Percentiles rank a stretch among this genome's conserved stretches.
These are phyloP conservation scores for Congeria kusceri DNA, from an alignment of 2,888 invertebrate genomes.

Conservation along the genomic window DNA sequence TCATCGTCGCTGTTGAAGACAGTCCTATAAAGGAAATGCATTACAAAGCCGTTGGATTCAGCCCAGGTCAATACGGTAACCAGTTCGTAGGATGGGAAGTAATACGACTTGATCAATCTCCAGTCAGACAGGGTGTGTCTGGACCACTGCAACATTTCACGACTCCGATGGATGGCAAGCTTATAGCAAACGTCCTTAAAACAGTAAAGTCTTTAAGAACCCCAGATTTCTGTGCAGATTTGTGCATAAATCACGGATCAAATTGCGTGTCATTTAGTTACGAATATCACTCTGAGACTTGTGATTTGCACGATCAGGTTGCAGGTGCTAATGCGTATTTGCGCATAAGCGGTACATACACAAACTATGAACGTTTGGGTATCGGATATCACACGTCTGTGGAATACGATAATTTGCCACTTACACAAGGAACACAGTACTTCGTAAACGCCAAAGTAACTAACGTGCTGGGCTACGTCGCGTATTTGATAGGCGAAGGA, in stretches of 20 bases:
- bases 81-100: conserved; percentile 66
- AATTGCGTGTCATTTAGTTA: conserved; percentile 75
- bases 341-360: conserved; percentile 66
- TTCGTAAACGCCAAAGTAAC: conserved; percentile 68
- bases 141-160: conserved; percentile 61
- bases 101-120: conserved; percentile 50
- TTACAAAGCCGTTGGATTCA: conserved; percentile 67
- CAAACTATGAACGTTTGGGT: conserved; percentile 70
- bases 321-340: conserved; percentile 67
- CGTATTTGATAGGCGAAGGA: conserved; percentile 62
- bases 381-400: conserved; percentile 65
- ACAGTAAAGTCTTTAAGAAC: conserved; percentile 34
- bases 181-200: conserved; percentile 57
- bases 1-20: conserved; percentile 74
- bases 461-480: conserved; percentile 69
- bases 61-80: conserved; percentile 66
- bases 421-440: conserved; percentile 68
- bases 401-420: conserved; percentile 51
- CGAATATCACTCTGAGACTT: conserved; percentile 68
- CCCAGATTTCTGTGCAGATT: conserved; percentile 61
- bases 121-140: conserved; percentile 28
- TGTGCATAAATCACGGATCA: conserved; percentile 58
- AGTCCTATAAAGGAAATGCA: conserved; percentile 62
- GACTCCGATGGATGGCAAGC: conserved; percentile 64
- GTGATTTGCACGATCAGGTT: conserved; percentile 70